phyloP scores from a whole-genome alignment of 1,140 invertebrate genomes.

The Drosophila nebulosa region DNA sequence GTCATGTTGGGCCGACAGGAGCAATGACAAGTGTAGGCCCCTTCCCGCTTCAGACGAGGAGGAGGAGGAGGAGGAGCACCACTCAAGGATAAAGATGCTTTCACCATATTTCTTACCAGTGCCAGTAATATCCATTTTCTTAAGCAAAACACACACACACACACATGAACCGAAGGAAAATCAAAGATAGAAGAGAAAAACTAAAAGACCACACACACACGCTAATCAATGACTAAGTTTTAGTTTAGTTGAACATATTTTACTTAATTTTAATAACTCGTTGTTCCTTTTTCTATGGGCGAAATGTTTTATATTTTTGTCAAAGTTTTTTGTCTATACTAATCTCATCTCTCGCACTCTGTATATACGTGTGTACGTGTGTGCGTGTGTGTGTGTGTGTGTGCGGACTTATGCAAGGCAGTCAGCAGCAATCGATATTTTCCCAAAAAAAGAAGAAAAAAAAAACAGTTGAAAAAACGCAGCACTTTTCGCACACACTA shows the following conservation, averaged over 20 bases:
- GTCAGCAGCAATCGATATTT: constrained; percentile 73
- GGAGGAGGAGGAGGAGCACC: neutral
- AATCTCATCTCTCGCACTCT: constrained; percentile 7
- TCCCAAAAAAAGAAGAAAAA: constrained; percentile 58
- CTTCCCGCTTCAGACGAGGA: no score
- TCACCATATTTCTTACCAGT: constrained; percentile 32
- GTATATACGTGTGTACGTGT: neutral
- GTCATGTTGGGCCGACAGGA: constrained; percentile 30
- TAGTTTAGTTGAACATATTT: constrained; percentile 17
- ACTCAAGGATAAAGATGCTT: constrained; percentile 17
- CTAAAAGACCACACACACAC: neutral
- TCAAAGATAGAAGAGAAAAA: constrained; percentile 27
- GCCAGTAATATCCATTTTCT: constrained; percentile 72
- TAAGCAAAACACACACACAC: constrained; percentile 32
- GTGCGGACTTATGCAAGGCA: constrained; percentile 78
- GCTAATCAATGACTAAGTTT: neutral
- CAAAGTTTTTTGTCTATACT: constrained; percentile 7
- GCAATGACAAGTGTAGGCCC: constrained; percentile 5
- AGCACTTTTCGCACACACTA: constrained; percentile 6
- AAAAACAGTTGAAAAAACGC: constrained; percentile 19
- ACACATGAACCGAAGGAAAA: constrained; percentile 3
- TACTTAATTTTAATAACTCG: neutral
- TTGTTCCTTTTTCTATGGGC: neutral
- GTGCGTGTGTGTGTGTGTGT: constrained; percentile 37
- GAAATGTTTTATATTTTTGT: constrained; percentile 7